Evolutionary conservation across 2,888 invertebrate genomes (phyloP).

Genomic region (Drosophila peninsularis): DNA sequence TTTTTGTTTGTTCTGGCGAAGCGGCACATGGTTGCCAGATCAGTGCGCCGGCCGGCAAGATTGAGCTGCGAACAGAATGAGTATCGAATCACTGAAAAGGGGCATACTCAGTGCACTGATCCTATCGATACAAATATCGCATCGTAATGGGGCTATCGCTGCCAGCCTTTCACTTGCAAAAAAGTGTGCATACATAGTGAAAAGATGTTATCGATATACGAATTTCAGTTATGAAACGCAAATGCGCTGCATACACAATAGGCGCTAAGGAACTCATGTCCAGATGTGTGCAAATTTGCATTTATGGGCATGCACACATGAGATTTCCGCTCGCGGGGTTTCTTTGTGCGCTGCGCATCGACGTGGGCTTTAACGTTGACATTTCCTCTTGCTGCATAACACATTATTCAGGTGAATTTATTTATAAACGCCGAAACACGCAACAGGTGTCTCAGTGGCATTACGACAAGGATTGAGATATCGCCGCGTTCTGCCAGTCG

Average conservation of each 20-base stretch:
- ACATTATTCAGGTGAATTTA: constrained; percentile 16
- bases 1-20: constrained; percentile 30
- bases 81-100: neutral
- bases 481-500: neutral
- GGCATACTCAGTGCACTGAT: neutral
- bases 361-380: constrained; percentile 14
- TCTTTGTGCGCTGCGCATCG: constrained; percentile 16
- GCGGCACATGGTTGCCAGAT: constrained; percentile 35
- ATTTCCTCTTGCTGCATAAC: constrained; percentile 31
- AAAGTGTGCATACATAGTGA: neutral
- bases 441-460: constrained; percentile 47
- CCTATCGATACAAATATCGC: constrained; percentile 3
- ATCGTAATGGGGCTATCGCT: constrained; percentile 1
- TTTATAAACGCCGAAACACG: constrained; percentile 2
- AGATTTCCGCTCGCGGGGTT: constrained; percentile 28
- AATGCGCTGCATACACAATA: constrained; percentile 44
- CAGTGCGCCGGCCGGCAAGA: constrained; percentile 9
- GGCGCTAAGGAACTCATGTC: constrained; percentile 20
- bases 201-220: neutral
- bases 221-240: neutral
- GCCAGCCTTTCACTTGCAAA: neutral
- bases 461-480: constrained; percentile 37
- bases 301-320: constrained; percentile 23
- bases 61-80: neutral
- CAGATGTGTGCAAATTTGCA: constrained; percentile 3